These are phyloP conservation scores for Lanius collurio DNA, from an alignment of 2,113 vertebrate species.

Conservation along the genomic window DNA sequence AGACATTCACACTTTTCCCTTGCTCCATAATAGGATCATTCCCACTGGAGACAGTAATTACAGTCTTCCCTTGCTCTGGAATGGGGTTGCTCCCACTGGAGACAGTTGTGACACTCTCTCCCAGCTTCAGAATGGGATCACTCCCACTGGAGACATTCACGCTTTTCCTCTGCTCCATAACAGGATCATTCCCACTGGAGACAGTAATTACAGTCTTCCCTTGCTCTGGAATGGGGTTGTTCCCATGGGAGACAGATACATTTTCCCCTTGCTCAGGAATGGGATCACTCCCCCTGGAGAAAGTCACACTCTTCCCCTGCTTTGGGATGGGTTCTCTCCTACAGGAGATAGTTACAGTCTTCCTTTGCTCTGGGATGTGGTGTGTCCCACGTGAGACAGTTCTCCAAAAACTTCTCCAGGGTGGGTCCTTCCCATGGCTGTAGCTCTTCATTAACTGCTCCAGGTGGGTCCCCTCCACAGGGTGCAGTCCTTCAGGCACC, in stretches of 20 bases:
- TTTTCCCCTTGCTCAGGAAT: rapidly evolving
- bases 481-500: not conserved
- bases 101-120: too few relatives aligned
- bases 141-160: not conserved
- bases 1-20: not conserved
- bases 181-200: not conserved
- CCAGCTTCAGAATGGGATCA: rapidly evolving
- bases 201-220: not conserved
- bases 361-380: not conserved
- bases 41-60: not conserved
- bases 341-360: not conserved
- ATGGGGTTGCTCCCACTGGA: not conserved
- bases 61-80: not conserved
- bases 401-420: not conserved
- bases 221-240: rapidly evolving
- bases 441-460: not conserved
- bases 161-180: too few relatives aligned
- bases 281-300: not conserved
- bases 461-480: not conserved
- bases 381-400: not conserved
- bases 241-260: rapidly evolving
- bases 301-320: not conserved
- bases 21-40: rapidly evolving
- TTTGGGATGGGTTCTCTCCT: not conserved
- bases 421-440: not conserved